A percentile compares a stretch with the other conserved stretches of the same genome.
These are phyloP conservation scores for Willisornis vidua DNA, from an alignment of 2,113 vertebrate species.

Conservation along the genomic window DNA sequence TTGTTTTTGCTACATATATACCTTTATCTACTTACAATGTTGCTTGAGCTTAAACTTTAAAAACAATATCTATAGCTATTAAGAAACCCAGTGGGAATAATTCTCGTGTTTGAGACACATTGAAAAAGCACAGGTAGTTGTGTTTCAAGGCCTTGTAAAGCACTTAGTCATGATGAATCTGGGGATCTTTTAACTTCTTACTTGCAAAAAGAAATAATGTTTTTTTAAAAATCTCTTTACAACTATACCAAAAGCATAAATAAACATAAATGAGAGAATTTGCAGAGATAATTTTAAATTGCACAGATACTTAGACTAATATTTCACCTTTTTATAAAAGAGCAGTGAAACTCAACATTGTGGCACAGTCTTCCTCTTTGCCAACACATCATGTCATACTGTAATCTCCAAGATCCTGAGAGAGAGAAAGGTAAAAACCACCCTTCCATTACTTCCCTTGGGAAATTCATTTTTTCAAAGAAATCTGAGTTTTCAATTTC, in stretches of 20 bases:
- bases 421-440: neutral
- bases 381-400: neutral
- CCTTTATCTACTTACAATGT: neutral
- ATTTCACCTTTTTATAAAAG: neutral
- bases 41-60: neutral
- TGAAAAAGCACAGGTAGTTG: rapidly evolving
- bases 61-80: neutral
- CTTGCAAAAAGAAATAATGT: neutral
- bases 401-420: neutral
- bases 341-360: neutral
- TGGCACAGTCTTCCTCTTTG: neutral
- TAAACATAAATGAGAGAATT: neutral
- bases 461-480: neutral
- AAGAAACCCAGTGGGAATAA: neutral
- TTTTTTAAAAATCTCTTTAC: neutral
- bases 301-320: neutral
- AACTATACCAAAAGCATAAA: neutral
- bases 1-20: neutral
- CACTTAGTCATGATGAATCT: neutral
- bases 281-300: neutral
- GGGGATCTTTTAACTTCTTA: neutral
- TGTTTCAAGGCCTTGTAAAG: neutral
- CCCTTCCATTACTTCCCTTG: neutral
- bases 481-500: rapidly evolving
- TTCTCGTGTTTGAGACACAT: neutral